Conservation (phyloP, 2,888 invertebrate species). For the Aricia artaxerxes region DNA sequence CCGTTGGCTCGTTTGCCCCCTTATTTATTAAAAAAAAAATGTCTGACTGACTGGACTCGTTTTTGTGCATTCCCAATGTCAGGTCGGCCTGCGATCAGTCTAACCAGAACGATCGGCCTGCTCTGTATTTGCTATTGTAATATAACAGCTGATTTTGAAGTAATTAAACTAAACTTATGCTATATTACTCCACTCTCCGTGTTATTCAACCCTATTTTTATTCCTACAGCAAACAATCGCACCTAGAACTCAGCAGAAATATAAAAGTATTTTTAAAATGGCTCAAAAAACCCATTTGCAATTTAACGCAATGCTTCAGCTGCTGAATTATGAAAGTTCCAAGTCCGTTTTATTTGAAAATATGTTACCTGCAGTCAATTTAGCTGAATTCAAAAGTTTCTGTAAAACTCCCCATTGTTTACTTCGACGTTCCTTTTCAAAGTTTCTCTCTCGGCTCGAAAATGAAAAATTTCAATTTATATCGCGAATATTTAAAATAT, state of each 20-base stretch:
- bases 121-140: too few species aligned
- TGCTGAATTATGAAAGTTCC: not conserved
- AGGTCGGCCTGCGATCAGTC: too few species aligned
- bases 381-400: not conserved
- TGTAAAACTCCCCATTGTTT: slow-evolving; percentile 10
- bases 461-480: slow-evolving; percentile 20
- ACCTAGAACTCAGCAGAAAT: not conserved
- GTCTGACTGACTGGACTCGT: too few species aligned
- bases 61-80: too few species aligned
- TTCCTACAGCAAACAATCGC: not conserved
- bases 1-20: too few species aligned
- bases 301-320: not conserved
- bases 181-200: too few species aligned
- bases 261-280: not conserved
- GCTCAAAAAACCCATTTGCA: not conserved
- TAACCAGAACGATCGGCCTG: too few species aligned
- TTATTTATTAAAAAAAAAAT: too few species aligned
- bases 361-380: slow-evolving; percentile 18
- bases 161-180: too few species aligned
- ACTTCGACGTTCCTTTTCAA: slow-evolving; percentile 13
- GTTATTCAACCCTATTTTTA: too few species aligned
- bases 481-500: slow-evolving; percentile 7
- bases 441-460: slow-evolving; percentile 11
- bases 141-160: too few species aligned
- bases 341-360: slow-evolving; percentile 4